Evolutionary conservation across 2,888 invertebrate genomes (phyloP).

Genomic region (Volucella inflata): DNA sequence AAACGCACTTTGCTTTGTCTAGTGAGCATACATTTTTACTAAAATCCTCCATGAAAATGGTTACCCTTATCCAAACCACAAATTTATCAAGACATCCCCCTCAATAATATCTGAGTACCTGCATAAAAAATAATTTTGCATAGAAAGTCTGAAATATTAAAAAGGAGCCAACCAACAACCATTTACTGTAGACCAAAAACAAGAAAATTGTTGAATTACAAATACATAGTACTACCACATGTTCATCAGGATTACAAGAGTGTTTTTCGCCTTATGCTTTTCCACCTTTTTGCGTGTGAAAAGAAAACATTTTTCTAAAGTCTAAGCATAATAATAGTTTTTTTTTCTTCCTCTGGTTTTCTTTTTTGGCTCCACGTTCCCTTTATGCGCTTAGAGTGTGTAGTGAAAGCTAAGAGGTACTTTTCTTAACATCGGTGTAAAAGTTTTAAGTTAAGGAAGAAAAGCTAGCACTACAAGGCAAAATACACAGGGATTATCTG

Average conservation of each 20-base stretch:
- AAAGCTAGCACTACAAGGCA: constrained; percentile 4
- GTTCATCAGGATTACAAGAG: constrained; percentile 8
- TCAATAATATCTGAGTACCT: constrained; percentile 5
- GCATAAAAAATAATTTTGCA: not conserved
- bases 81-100: not conserved
- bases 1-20: no score
- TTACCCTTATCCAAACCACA: not conserved
- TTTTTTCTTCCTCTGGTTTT: not conserved
- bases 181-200: constrained; percentile 34
- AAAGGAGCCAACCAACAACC: constrained; percentile 36
- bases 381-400: not conserved
- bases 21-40: not conserved
- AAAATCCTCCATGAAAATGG: constrained; percentile 7
- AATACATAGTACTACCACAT: not conserved
- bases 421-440: constrained; percentile 25
- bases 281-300: constrained; percentile 32
- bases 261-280: constrained; percentile 13
- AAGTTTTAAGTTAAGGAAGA: not conserved
- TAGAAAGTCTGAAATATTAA: constrained; percentile 47
- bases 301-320: constrained; percentile 21
- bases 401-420: constrained; percentile 8
- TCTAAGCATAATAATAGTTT: constrained; percentile 23
- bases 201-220: not conserved
- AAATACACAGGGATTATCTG: not conserved
- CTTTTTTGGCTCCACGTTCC: no score